These are phyloP conservation scores for Sipha flava DNA, from an alignment of 1,140 invertebrate species.

Conservation along the genomic window DNA sequence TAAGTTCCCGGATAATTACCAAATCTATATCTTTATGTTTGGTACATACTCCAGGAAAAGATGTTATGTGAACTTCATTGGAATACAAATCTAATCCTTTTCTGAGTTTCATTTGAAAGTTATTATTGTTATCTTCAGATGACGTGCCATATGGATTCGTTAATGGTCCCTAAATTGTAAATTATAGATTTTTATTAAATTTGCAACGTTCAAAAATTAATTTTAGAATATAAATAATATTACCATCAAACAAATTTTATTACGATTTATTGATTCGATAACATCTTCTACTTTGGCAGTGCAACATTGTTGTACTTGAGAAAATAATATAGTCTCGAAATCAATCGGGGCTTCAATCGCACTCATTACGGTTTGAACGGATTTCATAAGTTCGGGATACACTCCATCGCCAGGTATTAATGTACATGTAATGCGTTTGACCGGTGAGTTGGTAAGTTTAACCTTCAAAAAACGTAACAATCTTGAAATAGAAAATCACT, in stretches of 20 bases:
- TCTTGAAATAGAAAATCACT: not conserved
- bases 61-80: no score
- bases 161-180: constrained; percentile 67
- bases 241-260: constrained; percentile 92
- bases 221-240: constrained; percentile 33
- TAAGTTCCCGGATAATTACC: no score
- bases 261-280: constrained; percentile 77
- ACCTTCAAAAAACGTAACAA: not conserved
- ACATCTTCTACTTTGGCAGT: constrained; percentile 88
- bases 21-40: no score
- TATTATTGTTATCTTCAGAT: no score
- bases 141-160: constrained; percentile 89
- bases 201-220: not conserved
- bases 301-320: constrained; percentile 81
- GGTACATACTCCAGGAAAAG: no score
- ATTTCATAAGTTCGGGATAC: constrained; percentile 88
- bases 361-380: constrained; percentile 90
- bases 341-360: constrained; percentile 67
- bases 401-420: constrained; percentile 97
- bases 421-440: constrained; percentile 54
- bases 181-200: not conserved
- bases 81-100: no score
- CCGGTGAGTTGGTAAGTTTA: not conserved
- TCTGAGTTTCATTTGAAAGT: no score
- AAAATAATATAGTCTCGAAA: constrained; percentile 81